phyloP scores from a whole-genome alignment of 2,888 invertebrate species.

The Philaethria dido region DNA sequence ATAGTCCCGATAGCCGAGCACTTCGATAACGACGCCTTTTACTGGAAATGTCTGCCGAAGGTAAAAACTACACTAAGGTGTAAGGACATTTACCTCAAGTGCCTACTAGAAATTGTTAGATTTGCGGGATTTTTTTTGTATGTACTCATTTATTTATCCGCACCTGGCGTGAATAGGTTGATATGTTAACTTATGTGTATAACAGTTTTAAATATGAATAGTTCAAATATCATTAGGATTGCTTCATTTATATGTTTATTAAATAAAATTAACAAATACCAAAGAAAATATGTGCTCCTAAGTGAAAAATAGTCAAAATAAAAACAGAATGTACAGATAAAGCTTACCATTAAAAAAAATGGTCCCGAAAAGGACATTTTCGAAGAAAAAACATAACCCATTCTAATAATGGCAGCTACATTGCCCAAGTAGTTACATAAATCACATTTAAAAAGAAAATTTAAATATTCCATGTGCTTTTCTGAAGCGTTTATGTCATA shows the following conservation, averaged over 20 bases:
- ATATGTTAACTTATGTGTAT: too few species aligned
- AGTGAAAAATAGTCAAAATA: too few species aligned
- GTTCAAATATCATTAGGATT: too few species aligned
- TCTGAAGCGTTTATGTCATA: slow-evolving; percentile 2
- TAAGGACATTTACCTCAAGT: not conserved
- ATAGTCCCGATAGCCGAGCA: slow-evolving; percentile 16
- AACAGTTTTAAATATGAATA: too few species aligned
- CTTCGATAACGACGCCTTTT: slow-evolving; percentile 8
- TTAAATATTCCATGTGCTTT: not conserved
- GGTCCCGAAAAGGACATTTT: too few species aligned
- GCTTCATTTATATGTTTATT: too few species aligned
- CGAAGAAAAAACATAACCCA: not conserved
- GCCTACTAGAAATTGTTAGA: not conserved
- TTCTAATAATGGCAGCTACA: not conserved
- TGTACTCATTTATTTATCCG: too few species aligned
- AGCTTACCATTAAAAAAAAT: too few species aligned
- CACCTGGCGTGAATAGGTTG: too few species aligned
- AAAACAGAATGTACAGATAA: too few species aligned
- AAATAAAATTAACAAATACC: too few species aligned
- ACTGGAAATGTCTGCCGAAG: not conserved
- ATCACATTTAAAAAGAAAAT: slow-evolving; percentile 9
- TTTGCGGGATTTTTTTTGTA: not conserved
- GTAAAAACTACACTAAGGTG: not conserved
- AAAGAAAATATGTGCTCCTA: too few species aligned
- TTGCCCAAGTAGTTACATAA: not conserved